Evolutionary conservation across 1,140 invertebrate species (phyloP).

Genomic region (Drepana arcuata): DNA sequence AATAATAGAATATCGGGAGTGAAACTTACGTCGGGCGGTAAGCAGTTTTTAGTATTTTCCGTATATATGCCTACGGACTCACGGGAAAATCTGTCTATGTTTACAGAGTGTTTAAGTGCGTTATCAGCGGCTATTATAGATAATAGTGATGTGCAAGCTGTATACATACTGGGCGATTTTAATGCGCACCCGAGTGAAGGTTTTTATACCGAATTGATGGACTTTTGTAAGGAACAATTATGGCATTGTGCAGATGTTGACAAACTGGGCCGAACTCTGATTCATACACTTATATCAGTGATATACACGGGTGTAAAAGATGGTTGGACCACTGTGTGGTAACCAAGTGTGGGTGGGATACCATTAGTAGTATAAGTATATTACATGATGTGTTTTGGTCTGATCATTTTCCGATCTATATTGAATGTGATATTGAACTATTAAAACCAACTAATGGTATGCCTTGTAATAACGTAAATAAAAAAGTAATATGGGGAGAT

Average conservation of each 20-base stretch:
- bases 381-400: conserved; percentile 15
- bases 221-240: background rate
- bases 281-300: conserved; percentile 5
- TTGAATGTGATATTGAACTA: conserved; percentile 16
- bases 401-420: conserved; percentile 18
- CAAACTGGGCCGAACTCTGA: background rate
- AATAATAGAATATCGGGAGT: background rate
- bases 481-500: conserved; percentile 9
- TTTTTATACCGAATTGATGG: background rate
- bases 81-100: background rate
- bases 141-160: background rate
- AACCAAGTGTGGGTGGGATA: conserved; percentile 4
- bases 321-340: conserved; percentile 10
- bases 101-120: background rate
- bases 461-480: too few relatives aligned
- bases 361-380: conserved; percentile 2
- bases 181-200: background rate
- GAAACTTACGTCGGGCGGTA: background rate
- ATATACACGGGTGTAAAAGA: background rate
- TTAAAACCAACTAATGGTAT: too few relatives aligned
- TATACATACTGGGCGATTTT: conserved; percentile 1
- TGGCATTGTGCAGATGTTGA: background rate
- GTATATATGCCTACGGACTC: conserved; percentile 4
- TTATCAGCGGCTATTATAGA: background rate
- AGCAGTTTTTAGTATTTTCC: background rate